Evolutionary conservation across 2,113 vertebrate species (phyloP), one percentile per base, ranked within the genome.

Genomic region (Anhinga anhinga): DNA sequence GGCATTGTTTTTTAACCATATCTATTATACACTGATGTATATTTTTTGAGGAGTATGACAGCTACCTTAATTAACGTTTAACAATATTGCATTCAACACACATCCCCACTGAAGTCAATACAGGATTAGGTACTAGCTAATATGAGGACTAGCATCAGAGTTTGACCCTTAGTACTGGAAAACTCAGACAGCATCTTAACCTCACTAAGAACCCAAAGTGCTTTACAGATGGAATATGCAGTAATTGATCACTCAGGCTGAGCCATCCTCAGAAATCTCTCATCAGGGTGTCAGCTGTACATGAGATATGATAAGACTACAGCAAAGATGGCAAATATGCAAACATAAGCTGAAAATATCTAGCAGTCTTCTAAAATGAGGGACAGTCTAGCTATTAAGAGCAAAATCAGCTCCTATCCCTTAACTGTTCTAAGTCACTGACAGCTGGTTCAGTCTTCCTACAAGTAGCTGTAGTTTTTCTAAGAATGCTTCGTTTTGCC

Each of bases 401-500:
- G 70, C 34, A 91, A 81, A 92, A 93, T 79, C 92, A 91, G 22
- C 38, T 93, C 36, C 38, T 40, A 56, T 84, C 34, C 77, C 70
- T 82, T 71, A 79, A 69, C 69, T 87, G 63, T 81, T 97, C 58
- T 61, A 89, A 91, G 65, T 42, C 44, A 76, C 42, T 86, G 92
- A 86, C 90, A 94, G 82, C 71, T 87, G 78, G 58, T 77, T 97
- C 72, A 66, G 62, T 86, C 83, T 95, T 96, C 58, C 81, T 59
- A 87, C 70, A 86, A 91, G 76, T 74, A 83, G 50, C 40, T 93
- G n/a, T 79, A 84, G 65, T 86, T 92, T 92, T 88, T 83, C 92
- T 85, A 76, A 77, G 83, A 92, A 82, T 23, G 10, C 21, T 86
- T 47, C 10, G 1, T 84, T 94, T 92, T 87, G 53, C 45, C 69